A percentile compares a stretch with the other conserved stretches of the same genome.
Conservation (phyloP, 2,797 vertebrate species). For the Gymnothorax javanicus region DNA sequence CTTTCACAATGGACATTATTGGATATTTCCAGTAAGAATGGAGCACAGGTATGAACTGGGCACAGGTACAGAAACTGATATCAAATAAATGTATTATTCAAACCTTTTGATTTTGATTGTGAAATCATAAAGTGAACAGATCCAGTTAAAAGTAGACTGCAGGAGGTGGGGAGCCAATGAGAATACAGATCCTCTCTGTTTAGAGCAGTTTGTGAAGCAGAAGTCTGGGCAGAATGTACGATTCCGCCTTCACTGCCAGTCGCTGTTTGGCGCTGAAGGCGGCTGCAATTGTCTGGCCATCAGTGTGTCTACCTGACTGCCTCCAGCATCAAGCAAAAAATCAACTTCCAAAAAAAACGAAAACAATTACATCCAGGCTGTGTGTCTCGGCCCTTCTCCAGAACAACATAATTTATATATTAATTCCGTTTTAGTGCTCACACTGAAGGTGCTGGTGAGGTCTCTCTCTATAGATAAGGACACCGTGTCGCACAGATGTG, state of each 20-base stretch:
- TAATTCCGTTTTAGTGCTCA: too few species aligned
- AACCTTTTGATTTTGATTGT: too few species aligned
- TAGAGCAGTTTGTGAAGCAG: neutral
- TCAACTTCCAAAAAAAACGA: neutral
- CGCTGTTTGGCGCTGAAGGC: neutral
- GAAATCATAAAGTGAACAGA: too few species aligned
- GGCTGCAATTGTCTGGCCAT: neutral
- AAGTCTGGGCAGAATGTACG: neutral
- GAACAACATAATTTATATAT: neutral
- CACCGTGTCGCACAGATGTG: neutral
- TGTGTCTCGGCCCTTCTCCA: neutral
- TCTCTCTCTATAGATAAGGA: neutral
- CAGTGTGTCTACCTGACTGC: neutral
- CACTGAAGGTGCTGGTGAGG: neutral
- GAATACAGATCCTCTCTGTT: neutral
- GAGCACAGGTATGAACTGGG: neutral
- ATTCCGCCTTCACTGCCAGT: neutral
- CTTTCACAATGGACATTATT: neutral
- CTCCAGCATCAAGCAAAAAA: neutral
- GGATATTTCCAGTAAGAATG: neutral
- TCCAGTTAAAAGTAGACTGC: too few species aligned
- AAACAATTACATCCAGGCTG: neutral
- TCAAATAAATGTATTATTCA: too few species aligned
- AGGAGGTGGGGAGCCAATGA: neutral
- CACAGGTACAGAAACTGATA: too few species aligned